These are phyloP conservation scores for Labeo catla DNA, from an alignment of 2,113 vertebrate species.

Conservation along the genomic window DNA sequence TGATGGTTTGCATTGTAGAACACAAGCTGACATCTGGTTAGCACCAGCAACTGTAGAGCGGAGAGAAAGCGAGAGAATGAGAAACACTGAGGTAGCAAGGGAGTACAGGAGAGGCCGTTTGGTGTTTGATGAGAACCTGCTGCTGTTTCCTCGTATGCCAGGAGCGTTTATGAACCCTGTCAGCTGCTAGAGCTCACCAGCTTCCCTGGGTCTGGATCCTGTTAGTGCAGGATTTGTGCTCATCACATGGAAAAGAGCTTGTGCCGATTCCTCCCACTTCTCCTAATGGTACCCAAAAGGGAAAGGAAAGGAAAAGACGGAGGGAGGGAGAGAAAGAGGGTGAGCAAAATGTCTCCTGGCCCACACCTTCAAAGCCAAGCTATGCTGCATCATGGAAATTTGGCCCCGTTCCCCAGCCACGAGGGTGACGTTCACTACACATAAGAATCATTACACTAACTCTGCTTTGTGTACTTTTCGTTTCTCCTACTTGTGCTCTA, in stretches of 20 bases:
- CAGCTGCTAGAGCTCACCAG: conserved; percentile 72
- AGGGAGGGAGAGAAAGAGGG: conserved; percentile 27
- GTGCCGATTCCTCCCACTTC: conserved; percentile 72
- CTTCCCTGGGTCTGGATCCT: conserved; percentile 70
- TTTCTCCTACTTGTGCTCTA: conserved; percentile 45
- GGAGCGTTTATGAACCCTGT: conserved; percentile 79
- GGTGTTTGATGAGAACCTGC: conserved; percentile 67
- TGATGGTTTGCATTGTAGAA: conserved; percentile 2
- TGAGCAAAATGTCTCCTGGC: conserved; percentile 73
- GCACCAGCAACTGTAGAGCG: conserved; percentile 24
- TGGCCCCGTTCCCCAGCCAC: conserved; percentile 75
- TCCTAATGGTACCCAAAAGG: conserved; percentile 68
- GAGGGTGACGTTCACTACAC: conserved; percentile 73
- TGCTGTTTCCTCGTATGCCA: conserved; percentile 60
- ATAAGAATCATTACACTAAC: conserved; percentile 75
- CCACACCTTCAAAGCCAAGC: conserved; percentile 79
- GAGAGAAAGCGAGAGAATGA: conserved; percentile 4
- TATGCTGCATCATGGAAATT: conserved; percentile 93
- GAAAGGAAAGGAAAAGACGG: conserved; percentile 46
- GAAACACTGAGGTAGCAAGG: conserved; percentile 14
- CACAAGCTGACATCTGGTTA: conserved; percentile 49
- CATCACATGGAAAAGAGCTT: conserved; percentile 79
- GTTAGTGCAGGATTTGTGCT: conserved; percentile 79
- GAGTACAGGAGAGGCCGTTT: conserved; percentile 40
- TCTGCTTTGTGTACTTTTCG: conserved; percentile 55